Percentiles rank a stretch among this genome's conserved stretches.
Evolutionary conservation across 2,113 vertebrate genomes (phyloP).

Genomic region (Leucosticte australis): DNA sequence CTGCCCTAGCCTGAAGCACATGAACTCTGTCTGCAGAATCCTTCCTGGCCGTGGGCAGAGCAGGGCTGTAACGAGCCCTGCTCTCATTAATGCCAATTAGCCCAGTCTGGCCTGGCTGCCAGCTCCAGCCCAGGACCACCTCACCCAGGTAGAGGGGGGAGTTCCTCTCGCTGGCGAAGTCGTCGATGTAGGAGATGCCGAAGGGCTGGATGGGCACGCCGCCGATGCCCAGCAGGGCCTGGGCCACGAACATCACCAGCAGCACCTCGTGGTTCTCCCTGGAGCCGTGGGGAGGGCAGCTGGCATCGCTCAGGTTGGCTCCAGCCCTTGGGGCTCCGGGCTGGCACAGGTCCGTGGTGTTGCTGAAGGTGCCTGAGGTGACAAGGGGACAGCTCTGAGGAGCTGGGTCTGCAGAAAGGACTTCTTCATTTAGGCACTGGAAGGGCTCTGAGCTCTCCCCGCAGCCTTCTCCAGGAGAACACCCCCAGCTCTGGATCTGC

Average conservation of each 20-base stretch:
- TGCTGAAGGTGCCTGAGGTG: constrained; percentile 53
- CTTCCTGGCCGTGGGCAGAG: neutral
- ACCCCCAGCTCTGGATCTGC: neutral
- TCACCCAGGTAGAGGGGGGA: constrained; percentile 91
- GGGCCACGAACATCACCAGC: constrained; percentile 83
- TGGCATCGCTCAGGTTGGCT: neutral
- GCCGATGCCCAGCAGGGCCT: constrained; percentile 86
- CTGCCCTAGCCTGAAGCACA: neutral
- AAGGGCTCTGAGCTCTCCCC: neutral
- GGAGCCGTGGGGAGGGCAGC: constrained; percentile 47
- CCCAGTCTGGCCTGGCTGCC: neutral
- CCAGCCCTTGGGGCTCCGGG: accelerated
- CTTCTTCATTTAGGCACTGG: neutral
- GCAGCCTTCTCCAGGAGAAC: neutral
- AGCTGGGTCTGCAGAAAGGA: accelerated
- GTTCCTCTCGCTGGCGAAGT: constrained; percentile 87
- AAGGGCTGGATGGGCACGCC: constrained; percentile 94
- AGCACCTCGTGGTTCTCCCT: constrained; percentile 68
- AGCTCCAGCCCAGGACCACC: neutral
- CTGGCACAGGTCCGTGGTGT: constrained; percentile 73
- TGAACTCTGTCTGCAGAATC: neutral
- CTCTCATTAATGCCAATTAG: neutral
- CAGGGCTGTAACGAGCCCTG: accelerated
- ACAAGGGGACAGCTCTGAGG: neutral
- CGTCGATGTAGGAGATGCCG: constrained; percentile 96